phyloP scores from a whole-genome alignment of 2,888 invertebrate species.

The Troilus luridus region DNA sequence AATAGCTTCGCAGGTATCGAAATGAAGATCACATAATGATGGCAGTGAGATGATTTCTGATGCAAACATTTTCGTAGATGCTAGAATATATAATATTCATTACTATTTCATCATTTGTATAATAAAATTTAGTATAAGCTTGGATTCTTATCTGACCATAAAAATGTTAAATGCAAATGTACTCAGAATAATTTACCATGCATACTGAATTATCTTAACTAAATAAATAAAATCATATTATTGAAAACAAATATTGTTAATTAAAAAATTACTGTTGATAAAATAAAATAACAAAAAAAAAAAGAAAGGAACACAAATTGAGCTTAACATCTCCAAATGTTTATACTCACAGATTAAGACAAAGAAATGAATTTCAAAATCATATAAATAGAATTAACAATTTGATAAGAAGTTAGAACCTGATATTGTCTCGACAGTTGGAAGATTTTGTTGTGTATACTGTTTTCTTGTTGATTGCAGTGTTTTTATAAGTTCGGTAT shows the following conservation, averaged over 20 bases:
- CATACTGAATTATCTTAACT: background rate
- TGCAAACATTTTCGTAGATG: background rate
- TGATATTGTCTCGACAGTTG: background rate
- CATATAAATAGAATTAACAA: background rate
- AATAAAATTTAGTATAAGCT: background rate
- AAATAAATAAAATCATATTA: background rate
- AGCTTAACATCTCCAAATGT: background rate
- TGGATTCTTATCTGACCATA: background rate
- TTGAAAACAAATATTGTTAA: background rate
- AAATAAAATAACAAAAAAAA: background rate
- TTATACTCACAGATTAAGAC: background rate
- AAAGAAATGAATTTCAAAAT: background rate
- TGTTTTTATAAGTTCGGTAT: background rate
- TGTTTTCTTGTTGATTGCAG: background rate
- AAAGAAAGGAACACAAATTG: background rate
- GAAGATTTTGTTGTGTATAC: background rate
- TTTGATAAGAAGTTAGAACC: background rate
- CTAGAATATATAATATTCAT: background rate
- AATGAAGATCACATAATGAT: constrained; percentile 30
- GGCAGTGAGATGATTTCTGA: background rate
- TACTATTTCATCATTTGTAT: background rate
- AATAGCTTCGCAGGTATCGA: constrained; percentile 23
- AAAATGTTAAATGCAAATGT: background rate
- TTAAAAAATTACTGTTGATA: background rate
- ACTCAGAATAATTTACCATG: background rate